These are phyloP conservation scores for Siniperca chuatsi DNA, from an alignment of 2,113 vertebrate species.

Conservation along the genomic window DNA sequence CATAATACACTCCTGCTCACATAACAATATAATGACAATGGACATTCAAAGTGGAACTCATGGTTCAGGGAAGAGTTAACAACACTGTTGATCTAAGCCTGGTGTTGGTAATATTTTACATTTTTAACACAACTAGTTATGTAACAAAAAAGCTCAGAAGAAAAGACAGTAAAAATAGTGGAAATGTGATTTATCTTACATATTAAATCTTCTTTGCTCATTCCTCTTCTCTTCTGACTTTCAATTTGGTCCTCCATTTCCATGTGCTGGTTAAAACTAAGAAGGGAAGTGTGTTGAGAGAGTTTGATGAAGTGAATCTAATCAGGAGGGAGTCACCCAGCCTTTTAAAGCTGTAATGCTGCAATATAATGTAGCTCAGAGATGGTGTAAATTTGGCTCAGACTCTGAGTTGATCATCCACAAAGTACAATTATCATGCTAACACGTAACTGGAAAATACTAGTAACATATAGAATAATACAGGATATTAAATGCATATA, in stretches of 20 bases:
- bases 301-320: slow-evolving; percentile 29
- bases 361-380: not conserved
- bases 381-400: slow-evolving; percentile 42
- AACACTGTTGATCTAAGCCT: not conserved
- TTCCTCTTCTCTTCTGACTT: slow-evolving; percentile 69
- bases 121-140: not conserved
- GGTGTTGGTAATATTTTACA: not conserved
- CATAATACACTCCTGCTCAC: not conserved
- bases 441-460: not conserved
- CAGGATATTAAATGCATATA: not conserved
- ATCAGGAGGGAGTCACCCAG: slow-evolving; percentile 34
- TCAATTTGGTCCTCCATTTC: slow-evolving; percentile 82
- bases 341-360: slow-evolving; percentile 66
- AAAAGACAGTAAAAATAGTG: not conserved
- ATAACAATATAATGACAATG: not conserved
- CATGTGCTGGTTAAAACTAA: slow-evolving; percentile 44
- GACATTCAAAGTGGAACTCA: not conserved
- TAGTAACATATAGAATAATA: not conserved
- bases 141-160: not conserved
- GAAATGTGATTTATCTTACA: slow-evolving; percentile 78
- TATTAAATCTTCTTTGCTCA: slow-evolving; percentile 82
- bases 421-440: not conserved
- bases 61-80: not conserved
- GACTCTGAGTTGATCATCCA: slow-evolving; percentile 50
- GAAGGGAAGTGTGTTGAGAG: slow-evolving; percentile 20